Evolutionary conservation across 53 echinoderm and acorn worm species (phyloP).

Genomic region (Mesocentrotus franciscanus): DNA sequence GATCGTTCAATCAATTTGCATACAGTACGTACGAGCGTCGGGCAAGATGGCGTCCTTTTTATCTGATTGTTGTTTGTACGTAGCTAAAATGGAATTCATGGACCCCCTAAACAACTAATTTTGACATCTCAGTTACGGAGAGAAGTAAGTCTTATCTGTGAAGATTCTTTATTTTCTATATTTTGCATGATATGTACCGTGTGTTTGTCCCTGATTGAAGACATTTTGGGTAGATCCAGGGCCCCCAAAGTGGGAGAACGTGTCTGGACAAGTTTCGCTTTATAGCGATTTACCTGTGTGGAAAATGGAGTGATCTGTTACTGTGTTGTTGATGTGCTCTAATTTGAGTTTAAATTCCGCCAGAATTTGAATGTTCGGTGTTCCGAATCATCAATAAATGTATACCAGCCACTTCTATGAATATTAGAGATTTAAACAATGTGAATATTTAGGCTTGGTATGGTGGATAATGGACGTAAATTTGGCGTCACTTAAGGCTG

Average conservation of each 20-base stretch:
- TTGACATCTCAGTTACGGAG: slow-evolving; percentile 44
- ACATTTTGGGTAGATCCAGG: slow-evolving; percentile 25
- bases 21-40: neutral
- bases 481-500: neutral
- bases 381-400: neutral
- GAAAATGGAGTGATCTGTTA: slow-evolving; percentile 1
- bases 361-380: slow-evolving; percentile 35
- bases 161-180: neutral
- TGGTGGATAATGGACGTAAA: neutral
- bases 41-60: slow-evolving; percentile 62
- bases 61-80: neutral
- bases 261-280: slow-evolving; percentile 21
- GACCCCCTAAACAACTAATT: slow-evolving; percentile 1
- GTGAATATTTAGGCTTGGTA: neutral
- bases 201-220: neutral
- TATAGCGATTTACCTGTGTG: neutral
- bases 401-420: neutral
- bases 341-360: slow-evolving; percentile 55
- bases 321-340: neutral
- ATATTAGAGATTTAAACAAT: neutral
- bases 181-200: neutral
- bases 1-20: slow-evolving; percentile 49
- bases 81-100: neutral
- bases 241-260: slow-evolving; percentile 8
- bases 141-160: slow-evolving; percentile 43